Evolutionary conservation across 2,888 invertebrate species (phyloP).

Genomic region (Tiphia femorata): DNA sequence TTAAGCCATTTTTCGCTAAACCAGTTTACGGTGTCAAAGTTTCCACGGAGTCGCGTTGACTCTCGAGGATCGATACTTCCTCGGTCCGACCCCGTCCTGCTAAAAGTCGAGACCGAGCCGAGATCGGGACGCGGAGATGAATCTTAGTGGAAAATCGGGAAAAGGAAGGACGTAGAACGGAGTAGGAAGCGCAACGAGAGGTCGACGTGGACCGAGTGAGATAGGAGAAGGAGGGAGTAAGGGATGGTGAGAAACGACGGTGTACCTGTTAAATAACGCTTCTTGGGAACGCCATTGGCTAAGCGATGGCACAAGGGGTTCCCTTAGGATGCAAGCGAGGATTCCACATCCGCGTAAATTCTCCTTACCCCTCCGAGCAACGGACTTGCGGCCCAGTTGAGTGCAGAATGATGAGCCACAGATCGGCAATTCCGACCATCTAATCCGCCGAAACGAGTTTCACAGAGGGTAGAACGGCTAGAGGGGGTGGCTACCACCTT

Average conservation of each 20-base stretch:
- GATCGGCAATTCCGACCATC: conserved; percentile 31
- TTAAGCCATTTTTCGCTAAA: conserved; percentile 63
- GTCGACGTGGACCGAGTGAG: too few relatives aligned
- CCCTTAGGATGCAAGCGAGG: not conserved
- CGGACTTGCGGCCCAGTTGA: not conserved
- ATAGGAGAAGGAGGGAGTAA: too few relatives aligned
- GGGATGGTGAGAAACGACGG: too few relatives aligned
- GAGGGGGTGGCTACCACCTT: not conserved
- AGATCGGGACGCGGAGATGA: not conserved
- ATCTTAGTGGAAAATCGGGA: conserved; percentile 1
- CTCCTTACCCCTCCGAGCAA: conserved; percentile 33
- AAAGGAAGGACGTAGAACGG: conserved; percentile 15
- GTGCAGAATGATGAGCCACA: conserved; percentile 19
- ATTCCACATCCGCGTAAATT: conserved; percentile 24
- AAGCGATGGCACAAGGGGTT: too few relatives aligned
- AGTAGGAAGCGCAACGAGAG: not conserved
- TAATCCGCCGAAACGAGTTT: conserved; percentile 39
- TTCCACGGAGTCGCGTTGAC: conserved; percentile 35
- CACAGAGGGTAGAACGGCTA: not conserved
- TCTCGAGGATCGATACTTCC: conserved; percentile 45
- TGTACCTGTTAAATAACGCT: conserved; percentile 14
- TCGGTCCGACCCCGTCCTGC: conserved; percentile 6
- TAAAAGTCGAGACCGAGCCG: conserved; percentile 22
- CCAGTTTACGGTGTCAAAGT: conserved; percentile 61
- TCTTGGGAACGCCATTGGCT: conserved; percentile 12